Percentiles rank a stretch among this genome's conserved stretches.
Conservation (phyloP, 2,797 vertebrate genomes). For the Spheniscus humboldti region DNA sequence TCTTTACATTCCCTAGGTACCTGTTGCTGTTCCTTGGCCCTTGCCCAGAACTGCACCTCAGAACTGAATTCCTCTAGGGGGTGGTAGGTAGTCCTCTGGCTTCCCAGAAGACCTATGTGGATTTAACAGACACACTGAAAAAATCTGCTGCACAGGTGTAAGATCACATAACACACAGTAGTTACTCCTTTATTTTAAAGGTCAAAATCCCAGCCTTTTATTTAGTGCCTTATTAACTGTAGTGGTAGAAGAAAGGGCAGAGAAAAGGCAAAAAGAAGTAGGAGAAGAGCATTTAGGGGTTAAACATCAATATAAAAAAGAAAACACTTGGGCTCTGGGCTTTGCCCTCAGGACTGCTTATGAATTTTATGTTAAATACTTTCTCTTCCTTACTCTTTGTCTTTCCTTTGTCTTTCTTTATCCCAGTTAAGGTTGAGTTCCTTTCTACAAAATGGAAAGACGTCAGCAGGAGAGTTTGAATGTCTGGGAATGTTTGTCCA, state of each 20-base stretch:
- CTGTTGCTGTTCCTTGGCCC: neutral
- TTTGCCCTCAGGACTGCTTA: neutral
- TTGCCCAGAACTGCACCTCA: neutral
- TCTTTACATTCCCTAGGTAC: neutral
- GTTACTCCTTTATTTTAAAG: neutral
- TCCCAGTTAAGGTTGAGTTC: neutral
- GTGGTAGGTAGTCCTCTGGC: neutral
- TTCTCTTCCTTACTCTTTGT: neutral
- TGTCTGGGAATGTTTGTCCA: neutral
- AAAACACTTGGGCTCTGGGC: neutral
- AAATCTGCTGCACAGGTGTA: neutral
- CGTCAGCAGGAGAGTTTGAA: neutral
- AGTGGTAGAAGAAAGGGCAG: neutral
- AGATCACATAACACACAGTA: neutral
- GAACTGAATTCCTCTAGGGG: neutral
- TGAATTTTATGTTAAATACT: neutral
- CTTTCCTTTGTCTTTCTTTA: neutral
- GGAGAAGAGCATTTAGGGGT: neutral
- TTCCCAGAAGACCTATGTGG: neutral
- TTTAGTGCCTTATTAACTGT: neutral
- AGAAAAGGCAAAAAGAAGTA: neutral
- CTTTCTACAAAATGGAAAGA: neutral
- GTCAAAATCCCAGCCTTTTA: neutral
- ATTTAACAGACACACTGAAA: neutral
- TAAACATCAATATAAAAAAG: neutral